Evolutionary conservation across 2,113 vertebrate genomes (phyloP), one percentile per base, ranked within the genome.

Genomic region (Hiodon tergisus): DNA sequence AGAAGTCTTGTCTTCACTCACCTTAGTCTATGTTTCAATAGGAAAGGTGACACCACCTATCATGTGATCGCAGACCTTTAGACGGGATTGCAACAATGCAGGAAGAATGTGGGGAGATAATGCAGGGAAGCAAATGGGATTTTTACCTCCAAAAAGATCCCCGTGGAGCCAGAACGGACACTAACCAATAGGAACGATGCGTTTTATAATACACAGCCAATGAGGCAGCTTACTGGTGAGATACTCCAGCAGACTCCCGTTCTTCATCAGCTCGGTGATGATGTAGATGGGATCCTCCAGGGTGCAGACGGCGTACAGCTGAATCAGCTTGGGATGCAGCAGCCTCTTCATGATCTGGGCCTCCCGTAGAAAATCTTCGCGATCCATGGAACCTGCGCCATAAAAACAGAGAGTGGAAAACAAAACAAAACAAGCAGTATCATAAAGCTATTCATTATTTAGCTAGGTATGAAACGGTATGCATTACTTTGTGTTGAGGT

Each of bases 221-320:
- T 4, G 57, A 10, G 31, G 55, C 3, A 81, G 61, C 95, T 94
- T 93, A 98, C 97, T 94, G 85, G 93, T 93, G 48, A 99, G 93
- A 81, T 97, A 95, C 4, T 95, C 93, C 74, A 92, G 90, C 79
- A 99, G 89, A 83, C 96, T 98, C 86, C 97, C 96, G 16, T 97
- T 83, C 82, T 80, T 94, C 97, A 99, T 98, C 83, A 99, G 90
- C 86, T 99, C 97, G 0, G 97, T 99, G 88, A 99, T 93, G 88
- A 99, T 99, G 91, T 96, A 99, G 87, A 99, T 90, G 77, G 97
- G 97, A 70, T 98, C 94, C 83, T 95, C 92, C 81, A 94, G 78
- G 76, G 94, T 96, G 85, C 97, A 99, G 59, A 99, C 95, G 2
- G 97, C 97, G 72, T 98, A 98, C 75, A 99, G 94, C 84, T 99